Conservation (phyloP, 2,888 invertebrate species). For the Serripes groenlandicus region DNA sequence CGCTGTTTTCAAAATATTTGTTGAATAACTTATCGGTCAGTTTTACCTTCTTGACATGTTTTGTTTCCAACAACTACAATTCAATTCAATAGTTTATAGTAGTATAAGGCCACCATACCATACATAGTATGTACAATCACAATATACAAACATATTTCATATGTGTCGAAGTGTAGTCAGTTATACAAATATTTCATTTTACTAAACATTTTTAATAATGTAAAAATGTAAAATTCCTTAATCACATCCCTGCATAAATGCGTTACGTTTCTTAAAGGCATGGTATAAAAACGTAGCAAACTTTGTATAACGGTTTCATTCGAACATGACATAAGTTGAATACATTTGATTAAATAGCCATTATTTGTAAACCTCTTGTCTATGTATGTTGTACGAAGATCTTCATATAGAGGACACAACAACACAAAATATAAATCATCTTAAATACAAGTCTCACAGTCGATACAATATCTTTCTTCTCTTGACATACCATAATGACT, state of each 20-base stretch:
- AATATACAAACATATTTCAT: no score
- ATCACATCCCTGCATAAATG: not conserved
- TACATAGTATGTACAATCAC: no score
- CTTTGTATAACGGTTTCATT: conserved; percentile 2
- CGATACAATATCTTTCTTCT: not conserved
- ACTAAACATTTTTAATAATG: no score
- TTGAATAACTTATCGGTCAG: no score
- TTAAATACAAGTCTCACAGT: not conserved
- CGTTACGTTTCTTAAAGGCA: conserved; percentile 4
- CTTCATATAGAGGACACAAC: conserved; percentile 4
- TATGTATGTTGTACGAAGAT: not conserved
- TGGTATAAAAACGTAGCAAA: conserved; percentile 9
- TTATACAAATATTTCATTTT: no score
- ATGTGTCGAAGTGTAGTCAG: no score
- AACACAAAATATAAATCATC: conserved; percentile 6
- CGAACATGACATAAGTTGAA: not conserved
- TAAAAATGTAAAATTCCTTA: no score
- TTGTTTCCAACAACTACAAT: no score
- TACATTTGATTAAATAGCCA: not conserved
- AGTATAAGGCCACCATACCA: no score
- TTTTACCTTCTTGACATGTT: no score
- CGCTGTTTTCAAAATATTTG: no score
- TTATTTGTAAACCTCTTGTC: not conserved
- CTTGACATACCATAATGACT: conserved; percentile 1
- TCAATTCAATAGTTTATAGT: no score